These are phyloP conservation scores for Thinocorus orbignyianus DNA, from an alignment of 2,113 vertebrate species.

Conservation along the genomic window DNA sequence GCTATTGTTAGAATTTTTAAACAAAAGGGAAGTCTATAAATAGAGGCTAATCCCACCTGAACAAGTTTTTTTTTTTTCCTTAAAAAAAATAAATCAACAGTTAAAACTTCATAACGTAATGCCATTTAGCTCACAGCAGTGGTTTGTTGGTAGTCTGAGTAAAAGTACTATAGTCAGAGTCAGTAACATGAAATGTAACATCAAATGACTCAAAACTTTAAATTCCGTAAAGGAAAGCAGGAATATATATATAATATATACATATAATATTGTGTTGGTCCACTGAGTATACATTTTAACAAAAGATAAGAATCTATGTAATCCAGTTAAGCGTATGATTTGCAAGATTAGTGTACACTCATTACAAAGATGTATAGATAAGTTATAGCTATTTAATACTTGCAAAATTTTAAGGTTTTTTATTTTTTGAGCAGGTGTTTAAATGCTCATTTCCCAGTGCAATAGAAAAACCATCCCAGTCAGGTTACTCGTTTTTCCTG, in stretches of 20 bases:
- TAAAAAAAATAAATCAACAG: background rate
- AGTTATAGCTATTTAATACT: conserved; percentile 74
- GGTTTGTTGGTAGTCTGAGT: conserved; percentile 72
- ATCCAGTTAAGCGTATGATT: conserved; percentile 77
- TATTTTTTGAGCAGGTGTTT: conserved; percentile 69
- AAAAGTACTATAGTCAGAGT: conserved; percentile 69
- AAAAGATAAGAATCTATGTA: conserved; percentile 75
- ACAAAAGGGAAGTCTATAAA: conserved; percentile 79
- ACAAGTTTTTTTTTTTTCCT: background rate
- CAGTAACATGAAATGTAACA: conserved; percentile 71
- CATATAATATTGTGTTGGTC: conserved; percentile 80
- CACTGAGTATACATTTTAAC: conserved; percentile 77
- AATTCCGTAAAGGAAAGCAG: conserved; percentile 69
- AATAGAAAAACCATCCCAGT: conserved; percentile 72
- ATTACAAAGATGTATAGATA: conserved; percentile 74
- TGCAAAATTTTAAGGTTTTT: conserved; percentile 64
- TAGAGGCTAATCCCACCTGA: conserved; percentile 71
- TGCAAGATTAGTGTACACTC: conserved; percentile 74
- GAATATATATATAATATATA: conserved; percentile 80
- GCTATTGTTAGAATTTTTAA: conserved; percentile 85
- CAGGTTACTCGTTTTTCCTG: conserved; percentile 67
- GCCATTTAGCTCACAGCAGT: conserved; percentile 74
- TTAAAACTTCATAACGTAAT: conserved; percentile 80
- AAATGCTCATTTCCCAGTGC: conserved; percentile 77
- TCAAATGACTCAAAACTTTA: conserved; percentile 71